Percentiles rank a stretch among this genome's conserved stretches.
These are phyloP conservation scores for Myiozetetes cayanensis DNA, from an alignment of 2,113 vertebrate genomes.

Conservation along the genomic window DNA sequence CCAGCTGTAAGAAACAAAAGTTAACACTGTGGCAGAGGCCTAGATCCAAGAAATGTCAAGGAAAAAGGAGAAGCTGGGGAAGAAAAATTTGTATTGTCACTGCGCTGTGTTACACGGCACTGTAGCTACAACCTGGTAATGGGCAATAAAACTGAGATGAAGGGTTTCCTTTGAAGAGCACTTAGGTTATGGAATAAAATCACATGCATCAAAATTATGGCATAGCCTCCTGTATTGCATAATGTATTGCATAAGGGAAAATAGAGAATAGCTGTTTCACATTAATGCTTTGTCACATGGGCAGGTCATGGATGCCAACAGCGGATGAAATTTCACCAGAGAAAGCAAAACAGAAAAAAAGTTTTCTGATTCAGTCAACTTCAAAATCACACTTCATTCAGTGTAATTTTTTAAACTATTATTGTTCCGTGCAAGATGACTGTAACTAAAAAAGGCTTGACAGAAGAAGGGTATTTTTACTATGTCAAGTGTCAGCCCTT, in stretches of 20 bases:
- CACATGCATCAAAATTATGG: constrained; percentile 37
- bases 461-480: neutral
- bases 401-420: neutral
- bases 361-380: neutral
- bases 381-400: constrained; percentile 34
- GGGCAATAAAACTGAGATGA: neutral
- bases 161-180: constrained; percentile 12
- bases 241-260: constrained; percentile 61
- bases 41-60: neutral
- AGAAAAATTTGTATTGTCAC: neutral
- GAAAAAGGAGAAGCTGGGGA: neutral
- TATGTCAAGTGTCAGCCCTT: neutral
- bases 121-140: neutral
- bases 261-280: constrained; percentile 46
- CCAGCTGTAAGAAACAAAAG: neutral
- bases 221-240: constrained; percentile 43
- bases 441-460: constrained; percentile 6
- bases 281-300: constrained; percentile 53
- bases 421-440: neutral
- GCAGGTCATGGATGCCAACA: constrained; percentile 30
- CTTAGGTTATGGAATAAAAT: constrained; percentile 30
- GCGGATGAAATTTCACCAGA: constrained; percentile 38
- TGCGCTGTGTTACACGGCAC: neutral
- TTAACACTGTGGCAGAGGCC: neutral
- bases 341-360: constrained; percentile 28